These are phyloP conservation scores for Globodera ellingtonae DNA, from an alignment of 1,140 invertebrate species.

Conservation along the genomic window DNA sequence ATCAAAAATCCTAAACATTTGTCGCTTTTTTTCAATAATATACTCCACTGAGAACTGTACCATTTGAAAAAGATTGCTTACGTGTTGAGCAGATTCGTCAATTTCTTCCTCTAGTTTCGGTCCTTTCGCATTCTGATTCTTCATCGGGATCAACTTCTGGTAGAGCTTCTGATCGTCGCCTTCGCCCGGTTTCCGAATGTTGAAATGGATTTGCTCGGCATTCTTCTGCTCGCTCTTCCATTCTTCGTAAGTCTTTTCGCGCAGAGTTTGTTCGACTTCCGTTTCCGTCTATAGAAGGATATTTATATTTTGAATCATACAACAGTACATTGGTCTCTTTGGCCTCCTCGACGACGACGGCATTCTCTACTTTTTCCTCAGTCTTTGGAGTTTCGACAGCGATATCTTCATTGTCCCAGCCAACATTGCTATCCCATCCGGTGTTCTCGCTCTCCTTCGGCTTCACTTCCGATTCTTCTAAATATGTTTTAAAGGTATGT, in stretches of 20 bases:
- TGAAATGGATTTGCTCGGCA: conserved; percentile 29
- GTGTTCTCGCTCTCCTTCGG: background rate
- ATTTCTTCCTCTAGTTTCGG: conserved; percentile 24
- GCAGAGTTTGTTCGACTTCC: background rate
- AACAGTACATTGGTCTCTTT: conserved; percentile 7
- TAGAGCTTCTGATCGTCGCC: conserved; percentile 40
- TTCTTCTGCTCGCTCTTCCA: conserved; percentile 23
- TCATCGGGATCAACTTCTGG: conserved; percentile 40
- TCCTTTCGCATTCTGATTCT: conserved; percentile 29
- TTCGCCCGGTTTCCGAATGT: conserved; percentile 41
- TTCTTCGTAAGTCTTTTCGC: conserved; percentile 32
- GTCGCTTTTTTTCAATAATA: no score
- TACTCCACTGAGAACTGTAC: no score
- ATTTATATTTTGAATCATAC: background rate
- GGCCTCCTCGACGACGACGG: background rate
- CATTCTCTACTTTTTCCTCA: conserved; percentile 15
- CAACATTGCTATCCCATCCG: background rate
- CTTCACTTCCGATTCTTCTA: background rate
- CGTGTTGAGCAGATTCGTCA: conserved; percentile 21
- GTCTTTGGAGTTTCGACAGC: background rate
- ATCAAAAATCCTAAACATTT: no score
- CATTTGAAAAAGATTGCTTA: background rate
- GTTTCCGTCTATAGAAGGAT: conserved; percentile 1
- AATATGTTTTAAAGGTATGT: background rate
- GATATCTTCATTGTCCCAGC: conserved; percentile 1